Evolutionary conservation across 2,888 invertebrate genomes (phyloP).

Genomic region (Microctonus brassicae): DNA sequence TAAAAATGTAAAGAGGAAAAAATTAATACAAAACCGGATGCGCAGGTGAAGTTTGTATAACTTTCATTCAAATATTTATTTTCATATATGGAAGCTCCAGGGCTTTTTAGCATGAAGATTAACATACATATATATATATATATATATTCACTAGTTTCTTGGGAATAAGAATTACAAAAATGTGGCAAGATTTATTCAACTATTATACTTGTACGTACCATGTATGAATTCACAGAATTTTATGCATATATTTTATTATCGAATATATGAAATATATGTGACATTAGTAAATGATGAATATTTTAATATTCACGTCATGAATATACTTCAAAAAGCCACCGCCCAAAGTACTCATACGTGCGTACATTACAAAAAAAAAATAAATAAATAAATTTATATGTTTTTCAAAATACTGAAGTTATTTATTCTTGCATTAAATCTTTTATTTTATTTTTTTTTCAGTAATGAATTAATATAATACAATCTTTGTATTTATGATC

Average conservation of each 20-base stretch:
- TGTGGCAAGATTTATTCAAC: not conserved
- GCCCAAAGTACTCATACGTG: slow-evolving; percentile 47
- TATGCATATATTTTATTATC: not conserved
- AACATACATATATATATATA: slow-evolving; percentile 63
- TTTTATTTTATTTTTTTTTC: slow-evolving; percentile 32
- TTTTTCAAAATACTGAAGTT: not conserved
- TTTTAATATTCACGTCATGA: slow-evolving; percentile 48
- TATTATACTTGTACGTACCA: no score
- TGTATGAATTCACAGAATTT: no score
- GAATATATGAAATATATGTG: not conserved
- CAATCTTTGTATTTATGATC: not conserved
- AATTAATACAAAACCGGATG: slow-evolving; percentile 63
- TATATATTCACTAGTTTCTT: slow-evolving; percentile 44
- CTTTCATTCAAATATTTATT: not conserved
- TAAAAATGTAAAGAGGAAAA: slow-evolving; percentile 45
- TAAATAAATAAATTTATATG: no score
- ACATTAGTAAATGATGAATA: slow-evolving; percentile 33
- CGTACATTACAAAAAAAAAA: slow-evolving; percentile 58
- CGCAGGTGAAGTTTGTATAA: slow-evolving; percentile 62
- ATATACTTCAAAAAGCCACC: slow-evolving; percentile 27
- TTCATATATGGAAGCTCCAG: slow-evolving; percentile 24
- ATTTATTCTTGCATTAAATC: no score
- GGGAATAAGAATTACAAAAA: slow-evolving; percentile 24
- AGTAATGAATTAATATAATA: not conserved
- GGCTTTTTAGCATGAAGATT: slow-evolving; percentile 35